Evolutionary conservation across 1,140 invertebrate species (phyloP).

Genomic region (Megalopta genalis): DNA sequence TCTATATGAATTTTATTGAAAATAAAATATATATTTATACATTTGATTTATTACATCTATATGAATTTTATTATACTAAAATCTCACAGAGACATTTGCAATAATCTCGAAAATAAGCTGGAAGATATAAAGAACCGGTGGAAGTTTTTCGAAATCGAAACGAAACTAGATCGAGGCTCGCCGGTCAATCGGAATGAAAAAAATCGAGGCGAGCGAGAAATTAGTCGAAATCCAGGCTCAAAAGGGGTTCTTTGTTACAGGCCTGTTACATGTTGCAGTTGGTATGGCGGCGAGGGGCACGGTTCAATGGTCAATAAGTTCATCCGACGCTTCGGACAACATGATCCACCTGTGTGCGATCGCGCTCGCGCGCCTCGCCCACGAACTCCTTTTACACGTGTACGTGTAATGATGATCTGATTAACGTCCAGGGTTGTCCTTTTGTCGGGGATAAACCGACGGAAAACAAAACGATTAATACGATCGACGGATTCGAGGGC

Average conservation of each 20-base stretch:
- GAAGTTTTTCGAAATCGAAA: no score
- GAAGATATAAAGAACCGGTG: no score
- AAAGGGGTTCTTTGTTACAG: background rate
- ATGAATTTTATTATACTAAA: no score
- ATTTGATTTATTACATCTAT: no score
- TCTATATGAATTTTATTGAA: no score
- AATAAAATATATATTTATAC: no score
- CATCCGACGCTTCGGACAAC: conserved; percentile 17
- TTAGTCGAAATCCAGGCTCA: background rate
- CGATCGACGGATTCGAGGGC: conserved; percentile 25
- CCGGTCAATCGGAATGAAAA: no score
- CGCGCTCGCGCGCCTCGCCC: no score
- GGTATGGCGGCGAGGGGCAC: conserved; percentile 10
- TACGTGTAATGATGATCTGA: conserved; percentile 42
- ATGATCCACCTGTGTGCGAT: background rate
- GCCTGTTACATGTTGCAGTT: conserved; percentile 20
- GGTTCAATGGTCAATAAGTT: conserved; percentile 45
- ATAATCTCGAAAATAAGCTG: no score
- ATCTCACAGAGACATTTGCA: no score
- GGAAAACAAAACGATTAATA: conserved; percentile 25
- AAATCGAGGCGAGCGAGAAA: background rate
- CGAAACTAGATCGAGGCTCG: no score
- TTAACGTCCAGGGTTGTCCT: conserved; percentile 27
- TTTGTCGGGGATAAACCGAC: conserved; percentile 34
- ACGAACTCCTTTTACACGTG: background rate